Base-by-base conservation (phyloP, 23 tunicate species). In the Pegea sp. region DNA sequence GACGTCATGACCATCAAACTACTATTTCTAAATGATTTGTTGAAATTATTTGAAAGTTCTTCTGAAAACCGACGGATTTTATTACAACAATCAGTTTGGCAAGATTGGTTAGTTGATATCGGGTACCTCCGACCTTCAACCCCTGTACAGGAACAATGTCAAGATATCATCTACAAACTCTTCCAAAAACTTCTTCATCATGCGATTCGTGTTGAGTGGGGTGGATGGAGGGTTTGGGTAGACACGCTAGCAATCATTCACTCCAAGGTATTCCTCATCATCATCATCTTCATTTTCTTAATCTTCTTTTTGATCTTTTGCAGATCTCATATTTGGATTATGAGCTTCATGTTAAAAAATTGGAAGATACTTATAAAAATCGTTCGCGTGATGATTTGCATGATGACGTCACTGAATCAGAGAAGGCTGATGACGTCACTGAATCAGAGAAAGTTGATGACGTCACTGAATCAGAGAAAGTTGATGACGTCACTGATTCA, bases 1-100 rank as follows among this genome's bases (percentile, higher is more conserved):
- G n/a, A n/a, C n/a, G 57, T 48, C 3, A 79, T 73, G 71, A 50
- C 62, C 28, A 32, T 91, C 33, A 77, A 91, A 49, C 32, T 91
- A 42, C 33, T 79, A 18, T 91, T 79, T 56, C 86, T 91, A 60
- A 84, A 79, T 62, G 99, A 91, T 48, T 60, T 91, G 49, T 31
- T 79, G 58, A 56, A 30, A 32, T 59, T 91, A 8, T 91, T 91
- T 61, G 60, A 67, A 48, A 51, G 60, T 24, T 64, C 61, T 26
- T 61, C 66, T 22, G 93, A 78, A 26, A 91, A 91, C 65, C 58
- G 99, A 48, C 56, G 91, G 5, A 64, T 62, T 22, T 69, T 91
- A 20, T 86, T 91, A 26, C 99, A 91, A 54, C 99, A 91, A 66
- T 91, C 99, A 0, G 99, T 91, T n/a, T 91, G 99, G 99, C 99